Evolutionary conservation across 2,113 vertebrate species (phyloP).

Genomic region (Brachyistius frenatus): DNA sequence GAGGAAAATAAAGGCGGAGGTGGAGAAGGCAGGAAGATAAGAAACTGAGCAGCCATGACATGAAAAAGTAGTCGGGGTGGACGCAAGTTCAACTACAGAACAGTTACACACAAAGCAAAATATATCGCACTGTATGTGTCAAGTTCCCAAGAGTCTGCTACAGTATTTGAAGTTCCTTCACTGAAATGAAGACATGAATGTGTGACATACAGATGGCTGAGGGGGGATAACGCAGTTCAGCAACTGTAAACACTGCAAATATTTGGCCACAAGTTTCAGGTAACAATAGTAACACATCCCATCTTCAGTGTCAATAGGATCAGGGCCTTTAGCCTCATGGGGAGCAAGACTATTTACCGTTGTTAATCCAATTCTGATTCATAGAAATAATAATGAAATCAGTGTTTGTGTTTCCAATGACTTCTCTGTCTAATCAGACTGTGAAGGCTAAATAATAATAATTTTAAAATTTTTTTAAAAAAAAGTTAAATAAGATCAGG

Average conservation of each 20-base stretch:
- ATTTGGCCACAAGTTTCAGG: constrained; percentile 69
- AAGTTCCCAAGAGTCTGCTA: constrained; percentile 6
- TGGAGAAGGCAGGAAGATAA: not conserved
- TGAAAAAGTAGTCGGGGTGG: not conserved
- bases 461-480: no score
- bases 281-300: constrained; percentile 74
- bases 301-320: constrained; percentile 35
- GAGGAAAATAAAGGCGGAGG: constrained; percentile 6
- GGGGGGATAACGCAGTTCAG: constrained; percentile 13
- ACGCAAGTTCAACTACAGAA: not conserved
- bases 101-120: not conserved
- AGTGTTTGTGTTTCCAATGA: not conserved
- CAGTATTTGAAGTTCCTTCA: constrained; percentile 19
- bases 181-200: constrained; percentile 41
- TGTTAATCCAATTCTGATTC: no score
- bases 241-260: constrained; percentile 70
- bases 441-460: not conserved
- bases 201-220: constrained; percentile 35
- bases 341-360: not conserved
- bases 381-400: no score
- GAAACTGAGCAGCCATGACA: not conserved
- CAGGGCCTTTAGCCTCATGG: not conserved
- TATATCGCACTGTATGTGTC: not conserved
- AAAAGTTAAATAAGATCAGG: not conserved
- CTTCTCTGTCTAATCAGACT: not conserved